Conservation (phyloP, 2,797 vertebrate genomes). For the Capromys pilorides region DNA sequence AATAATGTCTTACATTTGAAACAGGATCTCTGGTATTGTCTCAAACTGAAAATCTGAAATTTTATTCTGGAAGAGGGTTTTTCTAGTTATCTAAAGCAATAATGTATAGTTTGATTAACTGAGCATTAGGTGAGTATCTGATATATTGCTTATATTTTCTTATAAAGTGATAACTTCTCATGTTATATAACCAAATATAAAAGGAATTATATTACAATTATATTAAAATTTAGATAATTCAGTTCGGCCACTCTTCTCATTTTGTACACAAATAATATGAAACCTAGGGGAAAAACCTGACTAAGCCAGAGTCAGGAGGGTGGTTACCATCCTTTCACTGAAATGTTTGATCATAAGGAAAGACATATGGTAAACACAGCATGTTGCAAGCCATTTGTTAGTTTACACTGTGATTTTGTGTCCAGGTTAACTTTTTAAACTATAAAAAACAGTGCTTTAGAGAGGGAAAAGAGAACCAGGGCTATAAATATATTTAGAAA, state of each 20-base stretch:
- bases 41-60: slow-evolving; percentile 16
- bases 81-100: slow-evolving; percentile 14
- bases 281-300: neutral
- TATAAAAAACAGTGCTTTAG: neutral
- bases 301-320: neutral
- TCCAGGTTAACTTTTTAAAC: slow-evolving; percentile 37
- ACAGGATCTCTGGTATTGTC: neutral
- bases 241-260: neutral
- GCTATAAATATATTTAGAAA: slow-evolving; percentile 24
- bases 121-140: slow-evolving; percentile 2
- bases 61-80: slow-evolving; percentile 13
- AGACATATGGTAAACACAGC: neutral
- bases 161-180: slow-evolving; percentile 14
- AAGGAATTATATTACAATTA: neutral
- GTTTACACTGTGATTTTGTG: slow-evolving; percentile 35
- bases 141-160: neutral
- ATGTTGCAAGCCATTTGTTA: neutral
- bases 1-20: neutral
- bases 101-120: slow-evolving; percentile 21
- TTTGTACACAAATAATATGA: neutral
- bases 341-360: slow-evolving; percentile 36
- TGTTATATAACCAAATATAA: neutral
- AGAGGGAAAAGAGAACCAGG: neutral
- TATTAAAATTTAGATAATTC: neutral
- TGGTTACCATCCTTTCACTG: neutral